Base-by-base conservation (phyloP, 53 echinoderm and acorn worm species). In the Holothuria leucospilota region DNA sequence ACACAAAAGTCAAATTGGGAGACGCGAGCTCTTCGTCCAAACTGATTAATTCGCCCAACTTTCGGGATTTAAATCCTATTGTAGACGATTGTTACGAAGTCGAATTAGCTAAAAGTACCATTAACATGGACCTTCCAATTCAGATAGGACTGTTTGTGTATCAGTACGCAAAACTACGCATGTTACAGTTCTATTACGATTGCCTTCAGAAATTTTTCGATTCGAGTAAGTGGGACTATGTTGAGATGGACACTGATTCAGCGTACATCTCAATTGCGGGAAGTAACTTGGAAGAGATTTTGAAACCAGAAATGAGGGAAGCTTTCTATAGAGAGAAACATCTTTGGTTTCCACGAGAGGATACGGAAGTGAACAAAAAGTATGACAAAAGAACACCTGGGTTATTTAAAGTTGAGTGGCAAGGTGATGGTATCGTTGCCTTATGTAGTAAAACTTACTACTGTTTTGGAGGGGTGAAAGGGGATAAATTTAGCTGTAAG, bases 361-460 rank as follows among this genome's bases (percentile, higher is more conserved):
- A 38, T 11, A 41, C 40, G 30, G 73, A 72, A 39, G 73, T 38
- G 30, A 30, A 72, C 39, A 42, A 34, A 40, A 30, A 14, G 39
- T 91, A 86, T 68, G 93, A 93, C 39, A 93, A 93, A 56, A 24
- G 91, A 60, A 89, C 85, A 10, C 93, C 89, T 16, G 94, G 94
- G 2, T 68, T n/a, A n/a, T n/a, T n/a, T n/a, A n/a, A n/a, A n/a
- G n/a, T n/a, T n/a, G n/a, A n/a, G n/a, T n/a, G n/a, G n/a, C n/a
- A n/a, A n/a, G n/a, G n/a, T n/a, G n/a, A n/a, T n/a, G n/a, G n/a
- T n/a, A n/a, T n/a, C n/a, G 77, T 91, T 8, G 86, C 91, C 2
- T 77, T 93, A 2, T 90, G 71, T 46, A 90, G 87, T 62, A 90
- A 90, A 38, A 91, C 84, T 1, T 89, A 91, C 42, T 88, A 70